Base-by-base conservation (phyloP, 1,140 invertebrate species). In the Drosophila ogumai region DNA sequence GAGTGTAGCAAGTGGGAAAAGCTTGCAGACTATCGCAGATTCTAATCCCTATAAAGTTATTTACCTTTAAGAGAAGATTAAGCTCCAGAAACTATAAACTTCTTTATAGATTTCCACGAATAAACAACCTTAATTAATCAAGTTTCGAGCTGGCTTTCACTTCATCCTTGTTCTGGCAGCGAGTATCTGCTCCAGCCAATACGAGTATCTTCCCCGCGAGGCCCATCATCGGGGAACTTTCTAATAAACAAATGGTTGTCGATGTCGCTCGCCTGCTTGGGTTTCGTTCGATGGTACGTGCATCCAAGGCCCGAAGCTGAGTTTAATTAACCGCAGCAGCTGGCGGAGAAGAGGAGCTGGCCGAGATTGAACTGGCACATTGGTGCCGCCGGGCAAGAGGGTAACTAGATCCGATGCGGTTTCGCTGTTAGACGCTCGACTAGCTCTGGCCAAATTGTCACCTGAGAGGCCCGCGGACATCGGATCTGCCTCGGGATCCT, bases 291-390 rank as follows among this genome's bases (percentile, higher is more conserved):
- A 79, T 72, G 75, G 69, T 54, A 38, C 32, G 32, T 36, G 50
- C 52, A 54, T 54, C 32, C 34, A 0, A 22, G 13, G 52, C 52
- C 52, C 32, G 32, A n/a, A 36, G 52, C 69, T 54, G 57, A 61
- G 47, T 52, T 82, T 77, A 87, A 77, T 88, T 82, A 84, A 87
- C 76, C 80, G 64, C 82, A 81, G 38, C 68, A 86, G 65, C 63
- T 44, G 67, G 56, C 57, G 44, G 52, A 22, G 5, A n/a, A 65
- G 32, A 34, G 41, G 40, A 74, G 66, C 22, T 47, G 43, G 46
- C 28, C 28, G n/a, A 56, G 41, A 73, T 34, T 15, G 55, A 75
- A 78, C 54, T 76, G 56, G 75, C 63, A 76, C 74, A 76, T 74
- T 74, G 72, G 58, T 74, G 72, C 72, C 71, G 61, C 25, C 15